phyloP scores from a whole-genome alignment of 2,797 vertebrate genomes.

The Gorsachius magnificus region DNA sequence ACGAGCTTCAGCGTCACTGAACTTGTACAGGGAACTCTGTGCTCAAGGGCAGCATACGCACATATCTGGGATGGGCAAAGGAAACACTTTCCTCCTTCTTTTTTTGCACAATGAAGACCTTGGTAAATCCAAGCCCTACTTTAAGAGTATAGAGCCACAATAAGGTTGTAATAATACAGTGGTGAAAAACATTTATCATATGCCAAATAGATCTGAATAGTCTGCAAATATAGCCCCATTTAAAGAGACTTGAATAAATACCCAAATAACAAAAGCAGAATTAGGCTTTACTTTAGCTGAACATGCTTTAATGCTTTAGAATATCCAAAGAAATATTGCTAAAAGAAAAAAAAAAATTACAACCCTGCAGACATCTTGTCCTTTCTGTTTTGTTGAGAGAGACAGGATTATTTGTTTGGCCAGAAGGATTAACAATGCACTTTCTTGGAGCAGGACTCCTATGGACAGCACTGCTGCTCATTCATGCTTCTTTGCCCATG shows the following conservation, averaged over 20 bases:
- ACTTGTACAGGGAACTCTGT: not conserved
- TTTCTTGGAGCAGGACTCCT: not conserved
- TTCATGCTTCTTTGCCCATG: not conserved
- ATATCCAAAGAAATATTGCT: not conserved
- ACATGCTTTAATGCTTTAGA: not conserved
- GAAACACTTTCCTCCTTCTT: not conserved
- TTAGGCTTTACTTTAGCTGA: not conserved
- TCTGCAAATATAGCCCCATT: not conserved
- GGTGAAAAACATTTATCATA: not conserved
- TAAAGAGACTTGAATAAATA: not conserved
- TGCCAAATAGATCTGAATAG: not conserved
- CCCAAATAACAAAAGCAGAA: not conserved
- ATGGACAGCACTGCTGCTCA: not conserved
- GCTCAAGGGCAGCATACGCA: rapidly evolving
- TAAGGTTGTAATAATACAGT: not conserved
- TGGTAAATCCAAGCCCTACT: not conserved
- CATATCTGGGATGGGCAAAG: not conserved
- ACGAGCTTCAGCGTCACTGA: rapidly evolving
- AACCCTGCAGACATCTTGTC: not conserved
- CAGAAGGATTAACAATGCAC: not conserved
- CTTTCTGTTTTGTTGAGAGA: not conserved
- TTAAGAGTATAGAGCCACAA: not conserved
- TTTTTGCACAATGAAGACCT: not conserved
- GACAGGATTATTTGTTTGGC: not conserved
- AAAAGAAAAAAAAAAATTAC: not conserved